These are phyloP conservation scores for Nomia melanderi DNA, from an alignment of 1,140 invertebrate species.

Conservation along the genomic window DNA sequence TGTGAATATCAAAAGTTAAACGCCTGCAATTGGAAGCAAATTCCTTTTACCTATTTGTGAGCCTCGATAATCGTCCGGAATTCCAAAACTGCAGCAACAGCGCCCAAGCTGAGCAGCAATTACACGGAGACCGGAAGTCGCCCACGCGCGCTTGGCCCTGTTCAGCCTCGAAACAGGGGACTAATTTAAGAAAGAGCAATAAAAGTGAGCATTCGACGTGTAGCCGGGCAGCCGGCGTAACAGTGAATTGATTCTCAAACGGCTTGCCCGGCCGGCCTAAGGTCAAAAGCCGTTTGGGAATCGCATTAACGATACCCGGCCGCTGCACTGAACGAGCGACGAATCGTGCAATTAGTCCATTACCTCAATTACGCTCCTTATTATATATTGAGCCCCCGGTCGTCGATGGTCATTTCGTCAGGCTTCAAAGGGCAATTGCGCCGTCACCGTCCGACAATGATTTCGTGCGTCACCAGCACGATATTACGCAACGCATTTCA, in stretches of 20 bases:
- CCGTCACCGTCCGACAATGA: neutral
- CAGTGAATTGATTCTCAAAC: conserved; percentile 77
- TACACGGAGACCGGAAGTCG: conserved; percentile 6
- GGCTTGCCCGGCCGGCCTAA: conserved; percentile 56
- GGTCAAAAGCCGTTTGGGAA: conserved; percentile 75
- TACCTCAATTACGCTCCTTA: conserved; percentile 74
- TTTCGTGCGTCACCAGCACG: neutral
- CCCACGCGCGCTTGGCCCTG: neutral
- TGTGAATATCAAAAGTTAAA: neutral
- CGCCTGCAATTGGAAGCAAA: neutral
- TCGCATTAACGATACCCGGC: conserved; percentile 70
- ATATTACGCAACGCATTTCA: neutral
- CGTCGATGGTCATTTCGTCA: conserved; percentile 17
- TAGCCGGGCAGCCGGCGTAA: conserved; percentile 16
- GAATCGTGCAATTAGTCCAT: conserved; percentile 76
- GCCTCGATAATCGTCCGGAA: neutral
- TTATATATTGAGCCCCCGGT: conserved; percentile 46
- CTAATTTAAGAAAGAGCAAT: conserved; percentile 23
- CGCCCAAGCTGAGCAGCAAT: neutral
- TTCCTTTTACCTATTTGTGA: neutral
- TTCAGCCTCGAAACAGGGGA: neutral
- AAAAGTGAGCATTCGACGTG: conserved; percentile 10
- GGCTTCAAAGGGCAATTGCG: conserved; percentile 36
- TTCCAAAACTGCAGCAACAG: neutral
- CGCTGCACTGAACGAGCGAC: conserved; percentile 41